Base-by-base conservation (phyloP, 2,113 vertebrate genomes). In the Dasyprocta punctata region DNA sequence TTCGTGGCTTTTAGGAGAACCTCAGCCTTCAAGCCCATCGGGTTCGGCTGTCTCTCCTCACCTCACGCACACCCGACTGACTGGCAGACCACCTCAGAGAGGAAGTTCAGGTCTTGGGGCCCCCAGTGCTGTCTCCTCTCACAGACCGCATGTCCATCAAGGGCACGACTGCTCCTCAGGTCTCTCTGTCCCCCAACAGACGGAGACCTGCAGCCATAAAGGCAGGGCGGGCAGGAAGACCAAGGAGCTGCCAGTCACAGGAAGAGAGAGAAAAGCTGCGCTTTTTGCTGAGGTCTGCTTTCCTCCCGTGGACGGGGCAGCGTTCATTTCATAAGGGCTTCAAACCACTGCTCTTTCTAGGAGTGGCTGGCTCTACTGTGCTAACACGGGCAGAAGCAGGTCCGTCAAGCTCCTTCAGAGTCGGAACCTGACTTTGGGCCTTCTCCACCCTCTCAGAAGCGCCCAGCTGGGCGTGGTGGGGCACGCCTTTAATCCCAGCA, bases 341-440 rank as follows among this genome's bases (percentile, higher is more conserved):
- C 78, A 41, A 33, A 54, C 33, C 38, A 24, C 65, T 67, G 63
- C 4, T 75, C 75, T 49, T 86, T 33, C 75, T 47, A 47, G 41
- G 10, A 20, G 16, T 38, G 12, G 60, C 65, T 49, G 47, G n/a
- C 49, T 28, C 26, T 33, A 14, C 12, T 10, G 4, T 44, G 38
- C n/a, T 56, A 4, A 24, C 11, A 19, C 2, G 47, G 24, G 20
- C 33, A 58, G 63, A 58, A 36, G 7, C 0, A 1, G 2, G 5
- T 73, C 12, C 65, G 47, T 16, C 26, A 2, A 49, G 52, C 12
- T 14, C 22, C 87, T 58, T 19, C 33, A 13, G 3, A 73, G 71
- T 2, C 10, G 5, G 6, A 47, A 13, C 12, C 56, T 80, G 47
- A 56, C 13, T 4, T 1, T 2, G 9, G 54, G 54, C 26, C 90